Conservation (phyloP, 2,888 invertebrate species). For the Drosophila seclusa region DNA sequence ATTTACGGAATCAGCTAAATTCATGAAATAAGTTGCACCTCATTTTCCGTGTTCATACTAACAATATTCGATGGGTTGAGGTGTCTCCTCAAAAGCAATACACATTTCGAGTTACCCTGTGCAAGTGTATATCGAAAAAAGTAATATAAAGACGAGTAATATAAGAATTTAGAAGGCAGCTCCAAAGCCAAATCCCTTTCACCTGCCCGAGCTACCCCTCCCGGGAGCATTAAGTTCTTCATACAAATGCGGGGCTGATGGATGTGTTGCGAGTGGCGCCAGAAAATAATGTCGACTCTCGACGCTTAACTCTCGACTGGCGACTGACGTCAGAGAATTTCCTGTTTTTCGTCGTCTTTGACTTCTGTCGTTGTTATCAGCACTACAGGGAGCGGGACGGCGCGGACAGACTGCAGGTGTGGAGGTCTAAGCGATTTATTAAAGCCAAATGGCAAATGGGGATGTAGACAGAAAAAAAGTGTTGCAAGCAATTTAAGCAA, state of each 20-base stretch:
- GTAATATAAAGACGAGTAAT: slow-evolving; percentile 35
- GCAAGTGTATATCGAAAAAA: slow-evolving; percentile 21
- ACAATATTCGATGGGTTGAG: background rate
- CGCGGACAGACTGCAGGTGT: background rate
- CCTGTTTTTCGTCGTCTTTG: slow-evolving; percentile 73
- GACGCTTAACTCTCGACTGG: slow-evolving; percentile 26
- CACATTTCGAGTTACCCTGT: background rate
- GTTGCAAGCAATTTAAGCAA: slow-evolving; percentile 78
- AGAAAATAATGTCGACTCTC: slow-evolving; percentile 52
- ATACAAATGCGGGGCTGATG: slow-evolving; percentile 69
- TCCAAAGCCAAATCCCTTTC: background rate
- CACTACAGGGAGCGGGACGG: background rate
- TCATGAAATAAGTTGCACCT: background rate
- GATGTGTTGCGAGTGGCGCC: slow-evolving; percentile 74
- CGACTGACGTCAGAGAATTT: slow-evolving; percentile 48
- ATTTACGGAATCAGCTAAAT: background rate
- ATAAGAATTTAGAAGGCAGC: slow-evolving; percentile 61
- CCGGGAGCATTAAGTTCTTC: slow-evolving; percentile 54
- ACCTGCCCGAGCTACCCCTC: background rate
- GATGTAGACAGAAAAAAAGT: slow-evolving; percentile 54
- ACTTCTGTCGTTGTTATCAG: slow-evolving; percentile 61
- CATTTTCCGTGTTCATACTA: background rate
- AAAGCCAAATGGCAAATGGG: slow-evolving; percentile 70
- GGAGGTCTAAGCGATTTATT: slow-evolving; percentile 71
- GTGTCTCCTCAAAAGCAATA: background rate